These are phyloP conservation scores for Clistopyga incitator DNA, from an alignment of 2,888 invertebrate species.

Conservation along the genomic window DNA sequence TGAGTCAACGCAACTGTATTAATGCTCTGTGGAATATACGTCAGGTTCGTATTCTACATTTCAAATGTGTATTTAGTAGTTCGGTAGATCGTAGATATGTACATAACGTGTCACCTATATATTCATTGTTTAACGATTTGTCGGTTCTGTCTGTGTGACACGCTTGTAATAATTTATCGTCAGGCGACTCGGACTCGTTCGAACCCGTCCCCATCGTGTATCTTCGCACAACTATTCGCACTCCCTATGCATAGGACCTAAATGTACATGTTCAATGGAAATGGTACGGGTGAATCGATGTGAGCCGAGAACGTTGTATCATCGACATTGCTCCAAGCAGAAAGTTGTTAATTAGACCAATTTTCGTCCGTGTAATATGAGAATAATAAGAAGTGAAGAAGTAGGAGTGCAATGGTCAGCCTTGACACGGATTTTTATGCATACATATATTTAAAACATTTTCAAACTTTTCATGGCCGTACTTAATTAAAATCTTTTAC, in stretches of 20 bases:
- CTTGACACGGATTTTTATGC: neutral
- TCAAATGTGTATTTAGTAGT: slow-evolving; percentile 25
- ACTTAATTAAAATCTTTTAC: slow-evolving; percentile 30
- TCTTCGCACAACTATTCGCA: slow-evolving; percentile 32
- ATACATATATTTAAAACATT: neutral
- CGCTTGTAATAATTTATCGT: slow-evolving; percentile 49
- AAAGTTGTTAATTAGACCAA: slow-evolving; percentile 48
- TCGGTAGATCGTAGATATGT: neutral
- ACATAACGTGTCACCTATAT: slow-evolving; percentile 16
- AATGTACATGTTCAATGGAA: neutral
- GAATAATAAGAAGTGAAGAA: slow-evolving; percentile 23
- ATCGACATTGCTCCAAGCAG: slow-evolving; percentile 17
- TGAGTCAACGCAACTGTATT: slow-evolving; percentile 28
- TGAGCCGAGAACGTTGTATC: slow-evolving; percentile 17
- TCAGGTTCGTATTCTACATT: slow-evolving; percentile 45
- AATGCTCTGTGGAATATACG: slow-evolving; percentile 52
- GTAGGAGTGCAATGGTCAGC: slow-evolving; percentile 27
- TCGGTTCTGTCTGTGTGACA: slow-evolving; percentile 34
- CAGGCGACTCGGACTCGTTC: slow-evolving; percentile 27
- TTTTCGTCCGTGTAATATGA: slow-evolving; percentile 12
- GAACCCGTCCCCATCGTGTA: slow-evolving; percentile 34
- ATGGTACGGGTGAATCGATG: slow-evolving; percentile 37
- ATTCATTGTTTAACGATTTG: slow-evolving; percentile 45
- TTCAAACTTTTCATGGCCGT: slow-evolving; percentile 18
- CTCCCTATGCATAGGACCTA: neutral